Evolutionary conservation across 2,888 invertebrate species (phyloP), one percentile per base, ranked within the genome.

Genomic region (Glaucopsyche alexis): DNA sequence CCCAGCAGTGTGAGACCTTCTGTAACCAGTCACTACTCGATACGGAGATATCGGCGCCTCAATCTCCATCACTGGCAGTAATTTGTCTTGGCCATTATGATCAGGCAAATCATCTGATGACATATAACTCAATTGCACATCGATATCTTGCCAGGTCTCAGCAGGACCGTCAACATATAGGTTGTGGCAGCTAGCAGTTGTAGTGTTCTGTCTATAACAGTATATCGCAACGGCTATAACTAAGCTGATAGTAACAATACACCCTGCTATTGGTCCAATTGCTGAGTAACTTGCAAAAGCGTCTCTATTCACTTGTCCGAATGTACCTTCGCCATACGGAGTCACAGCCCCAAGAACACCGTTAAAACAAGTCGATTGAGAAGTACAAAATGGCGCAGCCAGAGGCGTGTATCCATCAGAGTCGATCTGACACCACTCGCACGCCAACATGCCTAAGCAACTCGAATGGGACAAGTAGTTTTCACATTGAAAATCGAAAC

Each of bases 401-500:
- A 98, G 93, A 8, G 93, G 89, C 40, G 95, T 95, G 75, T 94
- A 94, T 1, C 96, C 96, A 82, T 97, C 97, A 7, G 95, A 92
- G 82, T 97, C 96, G 74, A 96, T 90, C 81, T 96, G 95, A 84
- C 98, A 98, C 98, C 98, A 98, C 84, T 98, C 97, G 87, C 98
- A 98, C 74, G 97, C 97, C 79, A 97, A 93, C 42, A 98, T 94
- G 0, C 96, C 96, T 71, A 95, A 85, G 82, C 96, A 96, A 71
- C 95, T 94, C 1, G 93, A 93, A 80, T 95, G 95, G 0, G 94
- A 93, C 55, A 89, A 81, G 83, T 95, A 95, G 8, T 91, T 87
- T 82, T 96, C 96, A 82, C 97, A 97, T 80, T 94, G 94, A 74
- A 95, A 94, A 75, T 94, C 94, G 74, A 95, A 94, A 84, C 97